Evolutionary conservation across 1,140 invertebrate genomes (phyloP), one percentile per base, ranked within the genome.

Genomic region (Oncopodura yosiiana): DNA sequence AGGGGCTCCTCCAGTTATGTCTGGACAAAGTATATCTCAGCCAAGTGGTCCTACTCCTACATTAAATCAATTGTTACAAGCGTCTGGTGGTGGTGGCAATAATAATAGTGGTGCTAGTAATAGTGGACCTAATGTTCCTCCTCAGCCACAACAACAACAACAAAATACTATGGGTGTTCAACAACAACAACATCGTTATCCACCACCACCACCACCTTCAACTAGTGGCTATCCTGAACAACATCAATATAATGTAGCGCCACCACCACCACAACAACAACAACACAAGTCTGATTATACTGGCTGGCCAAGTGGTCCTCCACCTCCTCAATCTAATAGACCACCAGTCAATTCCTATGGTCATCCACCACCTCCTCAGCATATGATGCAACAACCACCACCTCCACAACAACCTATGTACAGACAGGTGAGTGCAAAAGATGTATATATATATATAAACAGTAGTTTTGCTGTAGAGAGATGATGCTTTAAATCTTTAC

Each of bases 31-130:
- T 66, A 77, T 82, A 62, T 75, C 78, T 0, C 86, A 87, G 68
- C 82, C 84, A 48, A 81, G 83, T 54, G 86, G 88, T 42, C 88
- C 87, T 16, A 93, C 89, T 38, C 89, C 90, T 41, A 93, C 89
- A 26, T 74, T 93, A 51, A 93, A 93, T 71, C 88, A 90, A 65
- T 73, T 93, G 63, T 75, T 92, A 32, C 86, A 89, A 71, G 82
- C 84, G 29, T 76, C 78, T 21, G 58, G 53, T 32, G 61, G 50
- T 16, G 48, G 48, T 44, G 54, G 50, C 16, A 41, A 18, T 27
- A 44, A 16, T 45, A 49, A 18, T 18, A 42, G 48, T n/a, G 34
- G 23, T 24, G 29, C 46, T 39, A 60, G 56, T 42, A 53, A 65
- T 67, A 26, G 57, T 65, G 53, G 58, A 51, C 14, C 63, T 66